A percentile compares a stretch with the other conserved stretches of the same genome.
Evolutionary conservation across 2,113 vertebrate species (phyloP).

Genomic region (Xenopus laevis): DNA sequence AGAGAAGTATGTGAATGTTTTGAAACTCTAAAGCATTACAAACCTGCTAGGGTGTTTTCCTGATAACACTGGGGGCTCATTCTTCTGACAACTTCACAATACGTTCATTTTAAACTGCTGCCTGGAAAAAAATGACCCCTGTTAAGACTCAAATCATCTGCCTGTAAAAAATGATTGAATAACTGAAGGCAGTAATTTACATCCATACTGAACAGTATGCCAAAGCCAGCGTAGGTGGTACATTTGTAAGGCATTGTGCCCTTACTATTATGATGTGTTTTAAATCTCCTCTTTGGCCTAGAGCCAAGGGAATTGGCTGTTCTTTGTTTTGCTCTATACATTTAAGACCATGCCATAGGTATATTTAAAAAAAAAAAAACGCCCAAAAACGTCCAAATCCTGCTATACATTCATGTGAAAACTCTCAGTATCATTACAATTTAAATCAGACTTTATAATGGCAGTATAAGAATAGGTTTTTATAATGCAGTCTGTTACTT

Average conservation of each 20-base stretch:
- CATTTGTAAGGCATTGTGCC: constrained; percentile 13
- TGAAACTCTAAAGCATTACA: constrained; percentile 4
- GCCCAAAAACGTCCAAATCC: no score
- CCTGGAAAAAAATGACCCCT: constrained; percentile 11
- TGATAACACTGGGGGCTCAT: constrained; percentile 12
- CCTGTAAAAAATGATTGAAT: constrained; percentile 25
- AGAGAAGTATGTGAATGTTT: neutral
- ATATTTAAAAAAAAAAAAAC: neutral
- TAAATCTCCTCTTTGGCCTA: constrained; percentile 21
- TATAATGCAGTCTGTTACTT: no score
- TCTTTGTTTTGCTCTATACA: constrained; percentile 22
- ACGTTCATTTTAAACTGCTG: constrained; percentile 10
- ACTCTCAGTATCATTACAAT: no score
- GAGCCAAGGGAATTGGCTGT: constrained; percentile 26
- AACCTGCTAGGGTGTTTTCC: constrained; percentile 11
- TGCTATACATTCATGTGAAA: no score
- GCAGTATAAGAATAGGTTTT: no score
- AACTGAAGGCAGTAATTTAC: constrained; percentile 26
- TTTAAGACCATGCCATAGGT: neutral
- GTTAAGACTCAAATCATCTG: constrained; percentile 20
- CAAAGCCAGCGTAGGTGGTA: constrained; percentile 27
- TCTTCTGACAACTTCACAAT: constrained; percentile 9
- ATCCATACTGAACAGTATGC: constrained; percentile 27
- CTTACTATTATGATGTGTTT: constrained; percentile 21
- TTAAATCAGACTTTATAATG: no score